A percentile compares a stretch with the other conserved stretches of the same genome.
Evolutionary conservation across 64 coral and sea anemone genomes (phyloP).

Genomic region (Stylophora pistillata): DNA sequence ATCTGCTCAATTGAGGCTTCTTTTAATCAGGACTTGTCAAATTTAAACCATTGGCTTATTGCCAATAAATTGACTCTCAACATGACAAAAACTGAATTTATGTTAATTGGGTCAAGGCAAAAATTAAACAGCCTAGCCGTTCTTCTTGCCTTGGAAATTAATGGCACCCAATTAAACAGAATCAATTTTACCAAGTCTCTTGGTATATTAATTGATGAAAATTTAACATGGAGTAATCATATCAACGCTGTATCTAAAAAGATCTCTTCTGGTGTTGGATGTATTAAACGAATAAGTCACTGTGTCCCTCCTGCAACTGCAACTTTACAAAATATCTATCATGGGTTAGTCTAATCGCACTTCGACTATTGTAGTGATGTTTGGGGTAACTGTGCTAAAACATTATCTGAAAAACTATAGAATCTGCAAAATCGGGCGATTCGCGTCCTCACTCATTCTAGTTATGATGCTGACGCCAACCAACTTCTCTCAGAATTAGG

Average conservation of each 20-base stretch:
- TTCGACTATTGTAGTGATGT: conserved; percentile 45
- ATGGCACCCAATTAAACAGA: neutral
- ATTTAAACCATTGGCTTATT: conserved; percentile 24
- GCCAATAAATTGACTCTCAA: conserved; percentile 17
- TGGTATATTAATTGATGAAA: conserved; percentile 39
- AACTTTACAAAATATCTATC: neutral
- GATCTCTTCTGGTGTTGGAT: conserved; percentile 25
- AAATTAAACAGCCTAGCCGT: neutral
- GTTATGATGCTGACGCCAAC: conserved; percentile 49
- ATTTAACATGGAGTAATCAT: conserved; percentile 43
- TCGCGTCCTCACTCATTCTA: conserved; percentile 34
- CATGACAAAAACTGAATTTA: conserved; percentile 23
- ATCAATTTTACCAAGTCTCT: conserved; percentile 1
- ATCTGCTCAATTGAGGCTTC: neutral
- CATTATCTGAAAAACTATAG: conserved; percentile 43
- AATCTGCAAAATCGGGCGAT: too few species aligned
- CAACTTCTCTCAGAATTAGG: conserved; percentile 30
- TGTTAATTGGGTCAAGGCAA: conserved; percentile 40
- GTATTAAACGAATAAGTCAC: conserved; percentile 8
- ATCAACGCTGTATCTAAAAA: conserved; percentile 35
- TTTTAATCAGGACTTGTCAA: conserved; percentile 18
- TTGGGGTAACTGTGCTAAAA: conserved; percentile 36
- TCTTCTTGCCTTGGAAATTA: neutral
- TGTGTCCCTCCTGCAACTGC: neutral
- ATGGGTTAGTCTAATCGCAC: conserved; percentile 11